Evolutionary conservation across 1,140 invertebrate genomes (phyloP).

Genomic region (Drosophila sucinea): DNA sequence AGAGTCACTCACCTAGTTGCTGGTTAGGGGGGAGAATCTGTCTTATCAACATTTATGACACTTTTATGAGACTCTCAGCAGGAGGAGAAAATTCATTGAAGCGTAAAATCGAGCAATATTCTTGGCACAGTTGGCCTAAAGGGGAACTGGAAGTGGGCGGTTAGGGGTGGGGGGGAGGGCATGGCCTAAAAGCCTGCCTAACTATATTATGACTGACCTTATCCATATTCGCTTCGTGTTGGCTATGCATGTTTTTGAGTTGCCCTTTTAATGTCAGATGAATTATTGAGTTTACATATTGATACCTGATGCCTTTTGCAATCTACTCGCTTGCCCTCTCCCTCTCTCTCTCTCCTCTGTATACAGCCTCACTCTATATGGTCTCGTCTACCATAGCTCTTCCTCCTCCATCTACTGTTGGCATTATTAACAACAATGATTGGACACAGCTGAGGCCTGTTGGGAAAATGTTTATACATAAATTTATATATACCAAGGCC

Average conservation of each 20-base stretch:
- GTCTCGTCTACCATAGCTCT: not conserved
- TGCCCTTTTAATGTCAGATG: conserved; percentile 40
- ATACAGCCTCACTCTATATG: not conserved
- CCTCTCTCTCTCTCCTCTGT: no score
- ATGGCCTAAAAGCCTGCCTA: conserved; percentile 49
- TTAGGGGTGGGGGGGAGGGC: not conserved
- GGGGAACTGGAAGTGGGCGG: no score
- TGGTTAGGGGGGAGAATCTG: conserved; percentile 52
- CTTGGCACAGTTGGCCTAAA: conserved; percentile 45
- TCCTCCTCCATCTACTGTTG: conserved; percentile 28
- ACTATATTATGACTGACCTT: conserved; percentile 53
- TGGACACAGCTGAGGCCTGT: conserved; percentile 54
- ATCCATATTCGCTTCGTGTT: not conserved
- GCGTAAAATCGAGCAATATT: conserved; percentile 76
- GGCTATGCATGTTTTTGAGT: conserved; percentile 14
- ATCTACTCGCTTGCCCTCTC: not conserved
- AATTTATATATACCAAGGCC: conserved; percentile 64
- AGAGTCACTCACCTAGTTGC: not conserved
- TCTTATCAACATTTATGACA: conserved; percentile 78
- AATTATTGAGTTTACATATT: conserved; percentile 68
- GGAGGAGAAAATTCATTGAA: conserved; percentile 50
- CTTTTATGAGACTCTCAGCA: conserved; percentile 53
- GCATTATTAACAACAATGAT: conserved; percentile 65
- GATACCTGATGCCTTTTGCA: conserved; percentile 32
- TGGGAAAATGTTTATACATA: conserved; percentile 36